phyloP scores from a whole-genome alignment of 2,797 vertebrate genomes.

The Cichlasoma orientale region DNA sequence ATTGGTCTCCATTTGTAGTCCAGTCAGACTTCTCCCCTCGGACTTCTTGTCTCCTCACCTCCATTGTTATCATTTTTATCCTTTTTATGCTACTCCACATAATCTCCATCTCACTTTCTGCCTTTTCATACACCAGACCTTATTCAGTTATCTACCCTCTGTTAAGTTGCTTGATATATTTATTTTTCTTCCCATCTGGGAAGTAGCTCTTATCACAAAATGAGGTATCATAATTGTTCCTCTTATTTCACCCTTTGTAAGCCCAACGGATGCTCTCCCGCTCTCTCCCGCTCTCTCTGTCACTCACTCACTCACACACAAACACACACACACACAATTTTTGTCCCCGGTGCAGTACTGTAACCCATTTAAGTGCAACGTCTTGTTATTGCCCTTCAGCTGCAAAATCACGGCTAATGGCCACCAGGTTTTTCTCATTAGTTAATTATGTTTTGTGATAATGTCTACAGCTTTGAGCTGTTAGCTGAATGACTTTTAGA shows the following conservation, averaged over 20 bases:
- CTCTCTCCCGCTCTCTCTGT: neutral
- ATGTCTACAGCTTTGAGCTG: conserved; percentile 48
- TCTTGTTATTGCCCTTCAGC: conserved; percentile 62
- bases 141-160: conserved; percentile 32
- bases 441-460: conserved; percentile 68
- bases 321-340: neutral
- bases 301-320: conserved; percentile 1
- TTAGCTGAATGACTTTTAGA: conserved; percentile 50
- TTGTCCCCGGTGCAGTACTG: conserved; percentile 34
- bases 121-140: conserved; percentile 37
- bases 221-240: conserved; percentile 60
- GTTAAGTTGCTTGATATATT: conserved; percentile 47
- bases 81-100: conserved; percentile 39
- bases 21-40: conserved; percentile 39
- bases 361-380: conserved; percentile 56
- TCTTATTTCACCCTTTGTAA: conserved; percentile 44
- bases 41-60: conserved; percentile 43
- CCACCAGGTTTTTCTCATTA: conserved; percentile 65
- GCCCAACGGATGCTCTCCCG: neutral
- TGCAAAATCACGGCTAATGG: conserved; percentile 55
- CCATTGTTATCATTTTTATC: conserved; percentile 50
- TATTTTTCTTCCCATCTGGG: conserved; percentile 43
- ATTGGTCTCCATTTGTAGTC: conserved; percentile 48
- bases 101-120: conserved; percentile 45
- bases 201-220: conserved; percentile 58